Evolutionary conservation across 1,140 invertebrate genomes (phyloP).

Genomic region (Orussus abietinus): DNA sequence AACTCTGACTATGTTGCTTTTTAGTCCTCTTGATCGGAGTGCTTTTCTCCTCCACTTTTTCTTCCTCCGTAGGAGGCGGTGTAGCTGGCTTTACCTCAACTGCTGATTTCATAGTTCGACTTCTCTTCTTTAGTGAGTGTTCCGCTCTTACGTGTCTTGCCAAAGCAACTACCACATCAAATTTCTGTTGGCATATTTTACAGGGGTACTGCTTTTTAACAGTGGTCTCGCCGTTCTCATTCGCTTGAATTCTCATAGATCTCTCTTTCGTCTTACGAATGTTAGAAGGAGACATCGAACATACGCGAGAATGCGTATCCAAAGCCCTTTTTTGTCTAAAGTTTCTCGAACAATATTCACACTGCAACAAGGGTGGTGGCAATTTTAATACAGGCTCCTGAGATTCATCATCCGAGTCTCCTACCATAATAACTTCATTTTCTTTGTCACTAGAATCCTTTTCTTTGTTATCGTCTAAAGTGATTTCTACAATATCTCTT

Average conservation of each 20-base stretch:
- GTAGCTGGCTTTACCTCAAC: background rate
- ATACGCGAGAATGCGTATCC: constrained; percentile 39
- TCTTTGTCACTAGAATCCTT: constrained; percentile 51
- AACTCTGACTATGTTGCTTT: constrained; percentile 16
- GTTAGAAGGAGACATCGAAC: constrained; percentile 31
- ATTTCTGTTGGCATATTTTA: constrained; percentile 44
- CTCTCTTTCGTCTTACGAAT: constrained; percentile 13
- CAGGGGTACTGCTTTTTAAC: constrained; percentile 31
- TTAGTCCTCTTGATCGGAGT: constrained; percentile 11
- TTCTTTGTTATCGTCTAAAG: constrained; percentile 42
- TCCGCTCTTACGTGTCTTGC: constrained; percentile 41
- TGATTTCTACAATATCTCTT: constrained; percentile 38
- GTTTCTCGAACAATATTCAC: constrained; percentile 14
- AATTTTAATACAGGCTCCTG: constrained; percentile 18
- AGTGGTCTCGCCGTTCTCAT: constrained; percentile 13
- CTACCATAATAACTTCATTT: constrained; percentile 49
- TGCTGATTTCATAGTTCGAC: constrained; percentile 20
- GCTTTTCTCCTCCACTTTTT: constrained; percentile 15
- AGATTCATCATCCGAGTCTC: constrained; percentile 41
- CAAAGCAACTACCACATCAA: constrained; percentile 42
- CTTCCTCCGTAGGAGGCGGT: constrained; percentile 2
- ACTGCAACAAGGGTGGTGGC: constrained; percentile 10
- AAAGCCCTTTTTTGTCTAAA: constrained; percentile 36
- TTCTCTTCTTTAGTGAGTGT: constrained; percentile 36
- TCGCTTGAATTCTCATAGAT: constrained; percentile 8